Evolutionary conservation across 2,797 vertebrate species (phyloP), one percentile per base, ranked within the genome.

Genomic region (Molothrus aeneus): DNA sequence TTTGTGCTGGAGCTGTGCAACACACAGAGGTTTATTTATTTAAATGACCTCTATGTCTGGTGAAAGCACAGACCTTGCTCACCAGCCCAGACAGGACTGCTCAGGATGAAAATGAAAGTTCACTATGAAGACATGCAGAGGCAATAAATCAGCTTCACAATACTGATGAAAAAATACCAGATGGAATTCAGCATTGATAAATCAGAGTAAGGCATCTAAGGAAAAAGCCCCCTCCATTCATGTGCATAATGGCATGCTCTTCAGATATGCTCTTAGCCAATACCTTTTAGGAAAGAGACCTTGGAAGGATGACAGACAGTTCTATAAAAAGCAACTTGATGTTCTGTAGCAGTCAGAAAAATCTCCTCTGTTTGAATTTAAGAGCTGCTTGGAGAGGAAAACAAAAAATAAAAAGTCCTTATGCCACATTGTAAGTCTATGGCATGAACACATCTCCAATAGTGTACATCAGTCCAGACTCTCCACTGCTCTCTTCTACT

Each of bases 121-220:
- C 60, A 21, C 59, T 20, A 14, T 2, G 25, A 84, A 88, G 73
- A 79, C 24, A 69, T 93, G 63, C 34, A 84, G 65, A 86, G 16
- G 19, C 72, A 92, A 88, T 90, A 86, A 94, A 89, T 95, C 90
- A 95, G 31, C 50, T 75, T 45, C 4, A 11, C 47, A 56, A 25
- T 31, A 34, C 14, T 38, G 59, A 84, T 9, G 9, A 71, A 92
- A 91, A 90, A 90, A 79, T 75, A 57, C n/a, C 70, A 75, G 61
- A 61, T 51, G 54, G 45, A 92, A 95, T 93, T 74, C 69, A 83
- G 26, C 0, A 0, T 6, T 93, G 95, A 65, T 86, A 80, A 90
- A 92, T 93, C 90, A 92, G 69, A 82, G 20, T 78, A 71, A 85
- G 9, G 19, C 36, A 80, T 61, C 57, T 78, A 34, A 93, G 85